A percentile compares a stretch with the other conserved stretches of the same genome.
Evolutionary conservation across 2,888 invertebrate genomes (phyloP).

Genomic region (Automeris io): DNA sequence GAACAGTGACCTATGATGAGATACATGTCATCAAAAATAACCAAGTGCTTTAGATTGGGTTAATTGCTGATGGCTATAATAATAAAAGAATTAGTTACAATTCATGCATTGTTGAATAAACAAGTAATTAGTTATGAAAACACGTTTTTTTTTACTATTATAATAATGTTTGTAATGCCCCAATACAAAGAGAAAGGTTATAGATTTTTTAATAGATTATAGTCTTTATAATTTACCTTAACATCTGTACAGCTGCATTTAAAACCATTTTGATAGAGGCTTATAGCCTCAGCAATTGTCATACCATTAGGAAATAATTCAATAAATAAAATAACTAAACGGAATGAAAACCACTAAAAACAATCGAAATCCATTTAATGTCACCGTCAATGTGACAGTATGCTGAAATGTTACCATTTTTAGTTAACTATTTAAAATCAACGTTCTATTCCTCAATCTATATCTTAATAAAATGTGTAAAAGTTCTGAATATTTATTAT

Average conservation of each 20-base stretch:
- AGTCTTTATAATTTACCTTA: slow-evolving; percentile 75
- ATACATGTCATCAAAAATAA: too few species aligned
- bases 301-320: slow-evolving; percentile 64
- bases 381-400: slow-evolving; percentile 21
- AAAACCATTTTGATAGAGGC: slow-evolving; percentile 81
- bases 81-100: too few species aligned
- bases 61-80: too few species aligned
- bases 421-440: neutral
- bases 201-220: neutral
- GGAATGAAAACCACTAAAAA: slow-evolving; percentile 59
- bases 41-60: too few species aligned
- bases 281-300: slow-evolving; percentile 66
- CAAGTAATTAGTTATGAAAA: neutral
- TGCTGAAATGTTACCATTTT: neutral
- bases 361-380: slow-evolving; percentile 51
- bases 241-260: slow-evolving; percentile 85
- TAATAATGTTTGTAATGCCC: neutral
- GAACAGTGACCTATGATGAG: too few species aligned
- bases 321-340: slow-evolving; percentile 37
- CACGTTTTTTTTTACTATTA: neutral
- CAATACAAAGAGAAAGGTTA: neutral
- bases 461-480: neutral
- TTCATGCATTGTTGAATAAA: too few species aligned
- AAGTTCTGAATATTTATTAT: too few species aligned
- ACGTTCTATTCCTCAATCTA: neutral